Base-by-base conservation (phyloP, 2,888 invertebrate genomes). In the Nemotelus pantherinus region DNA sequence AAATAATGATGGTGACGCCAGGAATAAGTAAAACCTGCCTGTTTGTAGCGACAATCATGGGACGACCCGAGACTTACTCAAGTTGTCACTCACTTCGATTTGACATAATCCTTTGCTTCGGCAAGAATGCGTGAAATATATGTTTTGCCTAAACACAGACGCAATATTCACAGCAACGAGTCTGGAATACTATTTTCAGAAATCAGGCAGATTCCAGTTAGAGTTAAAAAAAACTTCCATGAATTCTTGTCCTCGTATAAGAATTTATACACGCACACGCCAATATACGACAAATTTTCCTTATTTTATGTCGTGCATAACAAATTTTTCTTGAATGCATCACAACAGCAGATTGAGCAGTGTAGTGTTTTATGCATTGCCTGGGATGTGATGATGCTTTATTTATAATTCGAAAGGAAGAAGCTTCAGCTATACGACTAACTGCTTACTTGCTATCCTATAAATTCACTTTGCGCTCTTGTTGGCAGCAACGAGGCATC, bases 241-340 rank as follows among this genome's bases (percentile, higher is more conserved):
- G 53, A 53, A 10, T 53, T 10, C 39, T 58, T 58, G 25, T 25
- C 25, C 39, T 48, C 50, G 44, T 47, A 68, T 48, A 10, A 53
- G 53, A 55, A 55, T 55, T 71, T 41, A 57, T 39, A 55, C 70
- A 55, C 55, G 57, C 70, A 44, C 53, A 50, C 65, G 74, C 50
- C 76, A 76, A 76, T 76, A 76, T 50, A 47, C 76, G 76, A 76
- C 76, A 76, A 76, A 76, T 76, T 76, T 75, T 76, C 43, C 43
- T 44, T 47, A 71, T 64, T 76, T 60, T 76, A 60, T 64, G 65
- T 50, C 64, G 53, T 76, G 76, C 76, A 76, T 76, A 76, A 50
- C 76, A 76, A 76, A 57, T 76, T 76, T 58, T 39, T 9, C 60
- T 74, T 41, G 55, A 55, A 55, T 57, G 53, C 70, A 55, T 55